Evolutionary conservation across 2,888 invertebrate genomes (phyloP).

Genomic region (Achlya flavicornis): DNA sequence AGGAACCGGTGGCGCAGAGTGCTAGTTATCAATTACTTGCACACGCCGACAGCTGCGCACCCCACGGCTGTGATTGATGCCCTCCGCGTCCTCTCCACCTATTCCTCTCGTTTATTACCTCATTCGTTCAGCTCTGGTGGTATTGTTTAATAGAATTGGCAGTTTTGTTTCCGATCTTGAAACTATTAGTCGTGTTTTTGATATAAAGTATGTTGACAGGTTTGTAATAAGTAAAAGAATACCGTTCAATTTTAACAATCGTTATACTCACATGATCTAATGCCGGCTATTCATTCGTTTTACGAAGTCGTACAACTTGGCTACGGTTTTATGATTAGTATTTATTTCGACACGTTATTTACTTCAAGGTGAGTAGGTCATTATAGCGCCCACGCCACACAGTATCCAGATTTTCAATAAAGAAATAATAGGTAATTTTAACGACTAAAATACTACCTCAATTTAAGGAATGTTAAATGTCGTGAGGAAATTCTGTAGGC

Average conservation of each 20-base stretch:
- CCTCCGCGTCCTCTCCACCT: conserved; percentile 41
- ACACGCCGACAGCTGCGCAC: conserved; percentile 3
- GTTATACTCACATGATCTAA: no score
- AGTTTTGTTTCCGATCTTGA: background rate
- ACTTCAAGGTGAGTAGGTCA: no score
- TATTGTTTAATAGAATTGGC: background rate
- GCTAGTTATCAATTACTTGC: conserved; percentile 3
- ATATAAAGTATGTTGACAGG: background rate
- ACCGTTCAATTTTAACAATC: no score
- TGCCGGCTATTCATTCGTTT: no score
- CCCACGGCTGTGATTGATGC: conserved; percentile 39
- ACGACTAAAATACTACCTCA: background rate
- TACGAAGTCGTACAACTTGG: no score
- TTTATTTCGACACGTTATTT: no score
- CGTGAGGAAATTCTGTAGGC: background rate
- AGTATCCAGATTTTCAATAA: background rate
- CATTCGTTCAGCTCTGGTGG: conserved; percentile 32
- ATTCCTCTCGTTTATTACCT: conserved; percentile 51
- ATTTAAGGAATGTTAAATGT: background rate
- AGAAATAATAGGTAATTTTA: background rate
- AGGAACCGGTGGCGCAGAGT: background rate
- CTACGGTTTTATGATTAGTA: no score
- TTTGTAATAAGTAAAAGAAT: no score
- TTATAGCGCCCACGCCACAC: no score
- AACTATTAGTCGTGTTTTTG: background rate